Evolutionary conservation across 1,140 invertebrate genomes (phyloP).

Genomic region (Pseudobourletiella spinata): DNA sequence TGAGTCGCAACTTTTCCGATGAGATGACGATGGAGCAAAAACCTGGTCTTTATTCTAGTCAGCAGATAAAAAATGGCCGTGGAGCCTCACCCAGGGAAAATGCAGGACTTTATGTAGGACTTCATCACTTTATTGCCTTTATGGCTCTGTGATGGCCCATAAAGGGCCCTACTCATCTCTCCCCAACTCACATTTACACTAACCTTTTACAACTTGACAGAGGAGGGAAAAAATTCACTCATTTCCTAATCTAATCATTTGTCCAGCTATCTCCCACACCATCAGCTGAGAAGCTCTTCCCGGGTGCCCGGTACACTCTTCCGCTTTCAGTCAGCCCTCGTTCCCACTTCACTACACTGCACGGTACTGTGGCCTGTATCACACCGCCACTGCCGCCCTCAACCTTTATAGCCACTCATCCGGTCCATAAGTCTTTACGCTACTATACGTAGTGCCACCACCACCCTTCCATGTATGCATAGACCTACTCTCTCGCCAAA

Average conservation of each 20-base stretch:
- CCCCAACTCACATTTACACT: not conserved
- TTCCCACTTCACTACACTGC: too few relatives aligned
- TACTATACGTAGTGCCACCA: too few relatives aligned
- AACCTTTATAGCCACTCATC: too few relatives aligned
- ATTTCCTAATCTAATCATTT: slow-evolving; percentile 10
- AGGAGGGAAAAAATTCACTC: slow-evolving; percentile 11
- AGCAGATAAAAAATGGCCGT: slow-evolving; percentile 19
- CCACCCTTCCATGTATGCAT: too few relatives aligned
- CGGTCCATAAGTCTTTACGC: too few relatives aligned
- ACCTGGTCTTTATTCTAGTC: slow-evolving; percentile 24
- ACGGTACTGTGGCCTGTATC: too few relatives aligned
- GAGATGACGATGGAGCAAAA: slow-evolving; percentile 25
- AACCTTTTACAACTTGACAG: slow-evolving; percentile 10
- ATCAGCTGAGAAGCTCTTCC: too few relatives aligned
- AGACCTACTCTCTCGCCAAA: too few relatives aligned
- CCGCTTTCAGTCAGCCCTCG: not conserved
- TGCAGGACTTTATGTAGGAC: slow-evolving; percentile 3
- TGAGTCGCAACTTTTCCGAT: slow-evolving; percentile 28
- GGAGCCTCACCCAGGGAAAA: not conserved
- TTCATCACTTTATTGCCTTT: slow-evolving; percentile 25
- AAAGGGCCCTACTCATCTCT: slow-evolving; percentile 1
- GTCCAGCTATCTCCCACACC: not conserved
- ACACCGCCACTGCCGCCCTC: too few relatives aligned
- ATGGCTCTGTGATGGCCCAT: slow-evolving; percentile 21
- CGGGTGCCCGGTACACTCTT: too few relatives aligned